Conservation (phyloP, 1,140 invertebrate species). For the Myzus persicae region DNA sequence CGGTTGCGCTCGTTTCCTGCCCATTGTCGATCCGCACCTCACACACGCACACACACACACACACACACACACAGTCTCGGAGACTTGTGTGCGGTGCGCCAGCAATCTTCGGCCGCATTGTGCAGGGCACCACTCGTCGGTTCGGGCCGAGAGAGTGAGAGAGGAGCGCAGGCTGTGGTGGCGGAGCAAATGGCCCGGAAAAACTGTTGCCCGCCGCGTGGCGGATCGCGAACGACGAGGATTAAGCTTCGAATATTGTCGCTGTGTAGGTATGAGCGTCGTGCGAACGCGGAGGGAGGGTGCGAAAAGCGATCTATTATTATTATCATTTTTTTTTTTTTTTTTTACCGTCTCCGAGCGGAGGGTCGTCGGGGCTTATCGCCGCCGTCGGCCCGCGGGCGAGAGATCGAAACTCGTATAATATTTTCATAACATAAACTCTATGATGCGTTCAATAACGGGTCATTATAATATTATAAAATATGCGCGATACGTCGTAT, state of each 20-base stretch:
- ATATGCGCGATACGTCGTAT: no score
- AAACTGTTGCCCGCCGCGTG: conserved; percentile 24
- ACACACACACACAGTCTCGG: not conserved
- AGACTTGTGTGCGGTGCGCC: not conserved
- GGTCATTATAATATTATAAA: no score
- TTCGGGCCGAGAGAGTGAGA: no score
- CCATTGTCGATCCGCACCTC: conserved; percentile 23
- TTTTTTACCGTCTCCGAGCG: not conserved
- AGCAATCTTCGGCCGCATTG: not conserved
- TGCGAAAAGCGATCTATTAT: not conserved
- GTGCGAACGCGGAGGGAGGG: not conserved
- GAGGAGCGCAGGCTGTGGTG: not conserved
- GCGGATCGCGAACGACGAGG: not conserved
- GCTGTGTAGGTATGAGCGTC: not conserved
- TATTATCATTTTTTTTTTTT: not conserved
- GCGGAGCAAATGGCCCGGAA: not conserved
- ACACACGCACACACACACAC: no score
- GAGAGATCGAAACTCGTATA: not conserved
- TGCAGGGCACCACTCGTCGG: no score
- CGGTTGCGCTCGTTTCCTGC: conserved; percentile 43
- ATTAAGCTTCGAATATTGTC: not conserved
- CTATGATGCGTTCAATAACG: no score
- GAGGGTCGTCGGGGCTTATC: not conserved
- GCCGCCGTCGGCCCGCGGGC: not conserved
- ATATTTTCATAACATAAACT: no score